Percentiles rank a stretch among this genome's conserved stretches.
phyloP scores from a whole-genome alignment of 2,113 vertebrate species.

The Apaloderma vittatum region DNA sequence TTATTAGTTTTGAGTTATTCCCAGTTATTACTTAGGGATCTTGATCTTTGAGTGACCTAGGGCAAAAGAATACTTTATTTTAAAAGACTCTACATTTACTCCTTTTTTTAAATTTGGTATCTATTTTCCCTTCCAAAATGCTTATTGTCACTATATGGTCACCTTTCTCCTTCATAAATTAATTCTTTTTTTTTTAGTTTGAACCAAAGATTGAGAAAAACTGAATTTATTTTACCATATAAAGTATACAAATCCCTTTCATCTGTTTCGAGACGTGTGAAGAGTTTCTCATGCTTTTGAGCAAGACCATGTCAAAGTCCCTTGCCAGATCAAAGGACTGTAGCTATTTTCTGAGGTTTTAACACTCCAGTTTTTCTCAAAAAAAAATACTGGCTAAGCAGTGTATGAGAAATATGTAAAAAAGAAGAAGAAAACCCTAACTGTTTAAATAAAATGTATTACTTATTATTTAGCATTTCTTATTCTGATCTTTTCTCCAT shows the following conservation, averaged over 20 bases:
- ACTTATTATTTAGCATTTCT: background rate
- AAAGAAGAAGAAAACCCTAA: background rate
- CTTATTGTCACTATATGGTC: background rate
- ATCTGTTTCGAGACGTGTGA: background rate
- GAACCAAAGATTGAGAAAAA: background rate
- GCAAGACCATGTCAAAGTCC: background rate
- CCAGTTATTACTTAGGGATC: background rate
- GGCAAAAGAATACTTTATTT: background rate
- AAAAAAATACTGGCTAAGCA: background rate
- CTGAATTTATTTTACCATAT: background rate
- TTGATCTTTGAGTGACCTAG: background rate
- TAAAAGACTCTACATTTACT: background rate
- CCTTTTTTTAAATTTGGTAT: background rate
- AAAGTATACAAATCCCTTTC: background rate
- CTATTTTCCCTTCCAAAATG: background rate
- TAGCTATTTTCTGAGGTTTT: background rate
- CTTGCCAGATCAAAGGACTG: background rate
- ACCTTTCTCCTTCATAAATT: fast-evolving
- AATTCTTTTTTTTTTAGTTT: background rate
- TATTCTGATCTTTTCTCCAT: background rate
- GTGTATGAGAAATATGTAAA: background rate
- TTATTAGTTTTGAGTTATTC: background rate
- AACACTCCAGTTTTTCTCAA: background rate
- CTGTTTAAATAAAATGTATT: background rate
- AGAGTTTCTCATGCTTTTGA: background rate